Base-by-base conservation (phyloP, 2,113 vertebrate genomes). In the Melozone crissalis region DNA sequence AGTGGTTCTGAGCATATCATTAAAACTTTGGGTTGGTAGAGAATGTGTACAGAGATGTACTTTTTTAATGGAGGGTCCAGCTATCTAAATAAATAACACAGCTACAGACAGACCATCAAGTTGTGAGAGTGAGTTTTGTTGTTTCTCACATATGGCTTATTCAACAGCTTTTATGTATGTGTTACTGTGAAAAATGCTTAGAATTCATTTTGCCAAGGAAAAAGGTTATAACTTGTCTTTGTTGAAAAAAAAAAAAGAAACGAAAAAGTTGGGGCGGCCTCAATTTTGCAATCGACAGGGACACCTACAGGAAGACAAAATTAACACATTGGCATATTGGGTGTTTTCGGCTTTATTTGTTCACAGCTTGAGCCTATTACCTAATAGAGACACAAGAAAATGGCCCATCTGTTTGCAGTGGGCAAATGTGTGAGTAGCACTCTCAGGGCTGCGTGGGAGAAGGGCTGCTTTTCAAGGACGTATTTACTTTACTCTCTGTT, bases 301-400 rank as follows among this genome's bases (percentile, higher is more conserved):
- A 94, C 95, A 96, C 95, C 95, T 96, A 95, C 95, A 96, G 94
- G 94, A 97, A 92, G 93, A 83, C 57, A 80, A 92, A 96, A 92
- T 90, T 90, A 97, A 89, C 93, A 89, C 94, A 93, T 90, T 95
- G 96, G 94, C 95, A 97, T 97, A 95, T 96, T 97, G 96, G 94
- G 83, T 96, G 92, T 96, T 97, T 97, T 95, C 94, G 85, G 96
- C 95, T 96, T 97, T 97, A 97, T 97, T 96, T 96, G 94, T 95
- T 97, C 96, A 97, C 96, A 95, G 96, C 94, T 95, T 96, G 94
- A 97, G 95, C 89, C 93, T 97, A 94, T 97, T 97, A 97, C 95
- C 93, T 97, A 97, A 97, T 97, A 96, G 96, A 97, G 95, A 95
- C 91, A 86, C 92, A 94, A 96, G 96, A 97, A 97, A 97, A 95